Evolutionary conservation across 1,140 invertebrate species (phyloP), one percentile per base, ranked within the genome.

Genomic region (Penaeus chinensis): DNA sequence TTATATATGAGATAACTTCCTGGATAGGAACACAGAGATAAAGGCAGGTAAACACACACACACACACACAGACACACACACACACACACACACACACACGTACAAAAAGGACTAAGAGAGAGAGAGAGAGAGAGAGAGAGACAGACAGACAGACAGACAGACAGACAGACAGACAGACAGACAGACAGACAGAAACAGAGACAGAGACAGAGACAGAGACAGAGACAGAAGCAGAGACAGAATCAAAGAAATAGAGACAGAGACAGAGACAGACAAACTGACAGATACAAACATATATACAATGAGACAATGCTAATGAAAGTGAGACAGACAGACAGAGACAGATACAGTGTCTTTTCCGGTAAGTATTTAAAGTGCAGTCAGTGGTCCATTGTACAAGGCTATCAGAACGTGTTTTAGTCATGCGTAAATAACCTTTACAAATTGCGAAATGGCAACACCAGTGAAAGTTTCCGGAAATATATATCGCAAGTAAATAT

Each of bases 101-200:
- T 42, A 42, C 37, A 42, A 3, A 42, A 8, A 42, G 37, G 37
- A 42, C 1, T 2, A 3, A 42, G 37, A 42, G 32, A 32, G 32
- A 32, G 32, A 32, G 32, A 32, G 32, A 32, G 32, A 32, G 32
- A 32, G 32, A 42, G 37, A 42, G 37, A 42, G 37, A 42, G 37
- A 42, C 2, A 42, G 37, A 42, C 2, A 42, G 37, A 42, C 37
- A 71, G 66, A 71, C 1, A 71, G 66, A 32, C 32, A 71, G 11
- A 71, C 10, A 71, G 16, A 71, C 10, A 71, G 19, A 22, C 7
- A 24, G 66, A 71, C 10, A 24, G 66, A 24, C 1, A 32, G 32
- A n/a, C 32, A 80, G 78, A 80, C 32, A 80, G 78, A 80, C 32
- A 80, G 78, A 80, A 10, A 80, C 54, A 62, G 60, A 81, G 79